A percentile compares a stretch with the other conserved stretches of the same genome.
phyloP scores from a whole-genome alignment of 2,888 invertebrate genomes.

The Cheilosia scutellata region DNA sequence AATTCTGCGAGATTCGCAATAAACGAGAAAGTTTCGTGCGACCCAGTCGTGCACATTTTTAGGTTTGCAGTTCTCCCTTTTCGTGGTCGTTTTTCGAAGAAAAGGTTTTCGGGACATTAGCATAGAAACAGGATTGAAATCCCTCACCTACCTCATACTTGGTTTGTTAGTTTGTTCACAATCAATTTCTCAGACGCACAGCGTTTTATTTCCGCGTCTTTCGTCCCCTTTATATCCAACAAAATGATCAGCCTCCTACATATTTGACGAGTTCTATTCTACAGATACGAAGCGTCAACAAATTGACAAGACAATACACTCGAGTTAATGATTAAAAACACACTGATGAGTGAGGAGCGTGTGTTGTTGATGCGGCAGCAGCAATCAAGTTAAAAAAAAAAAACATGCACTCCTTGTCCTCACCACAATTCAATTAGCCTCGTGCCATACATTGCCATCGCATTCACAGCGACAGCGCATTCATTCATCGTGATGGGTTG shows the following conservation, averaged over 20 bases:
- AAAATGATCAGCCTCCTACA: not conserved
- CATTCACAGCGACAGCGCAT: not conserved
- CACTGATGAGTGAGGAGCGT: constrained; percentile 1
- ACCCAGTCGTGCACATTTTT: no score
- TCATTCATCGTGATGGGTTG: constrained; percentile 58
- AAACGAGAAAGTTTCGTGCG: no score
- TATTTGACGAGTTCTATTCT: not conserved
- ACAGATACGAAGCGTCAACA: not conserved
- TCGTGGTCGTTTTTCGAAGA: no score
- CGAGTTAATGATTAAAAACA: constrained; percentile 51
- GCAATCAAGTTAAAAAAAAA: constrained; percentile 23
- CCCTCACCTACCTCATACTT: no score
- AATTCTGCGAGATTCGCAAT: no score
- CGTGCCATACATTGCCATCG: constrained; percentile 30
- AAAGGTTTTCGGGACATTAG: no score
- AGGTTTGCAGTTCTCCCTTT: no score
- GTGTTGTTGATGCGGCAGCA: not conserved
- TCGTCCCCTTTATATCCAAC: no score
- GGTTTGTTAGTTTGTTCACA: no score
- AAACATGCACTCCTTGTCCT: constrained; percentile 13
- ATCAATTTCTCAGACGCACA: no score
- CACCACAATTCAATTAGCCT: constrained; percentile 68
- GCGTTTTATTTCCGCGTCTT: no score
- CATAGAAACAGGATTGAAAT: no score
- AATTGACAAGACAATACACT: constrained; percentile 42